These are phyloP conservation scores for Sitobion miscanthi DNA, from an alignment of 1,140 invertebrate genomes.

Conservation along the genomic window DNA sequence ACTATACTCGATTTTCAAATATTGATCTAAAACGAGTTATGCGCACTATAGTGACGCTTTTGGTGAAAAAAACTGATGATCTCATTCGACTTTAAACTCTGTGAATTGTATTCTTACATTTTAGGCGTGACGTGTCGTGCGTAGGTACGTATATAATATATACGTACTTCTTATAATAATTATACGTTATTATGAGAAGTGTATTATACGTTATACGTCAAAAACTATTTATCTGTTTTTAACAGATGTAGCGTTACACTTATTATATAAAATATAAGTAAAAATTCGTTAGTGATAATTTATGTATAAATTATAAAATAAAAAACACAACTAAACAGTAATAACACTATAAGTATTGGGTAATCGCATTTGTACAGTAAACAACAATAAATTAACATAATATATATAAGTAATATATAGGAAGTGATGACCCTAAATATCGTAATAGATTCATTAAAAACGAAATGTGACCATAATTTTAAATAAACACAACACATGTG, in stretches of 20 bases:
- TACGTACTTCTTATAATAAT: background rate
- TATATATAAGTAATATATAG: background rate
- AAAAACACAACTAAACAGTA: background rate
- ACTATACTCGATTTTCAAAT: background rate
- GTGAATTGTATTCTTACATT: too few relatives aligned
- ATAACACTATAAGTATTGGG: background rate
- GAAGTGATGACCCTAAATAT: slow-evolving; percentile 36
- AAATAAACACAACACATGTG: background rate
- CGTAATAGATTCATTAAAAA: slow-evolving; percentile 33
- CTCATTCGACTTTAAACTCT: too few relatives aligned
- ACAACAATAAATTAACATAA: background rate
- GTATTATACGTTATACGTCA: too few relatives aligned
- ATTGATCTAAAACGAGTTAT: background rate
- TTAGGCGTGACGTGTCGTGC: too few relatives aligned
- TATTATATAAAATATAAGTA: background rate
- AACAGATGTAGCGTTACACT: background rate
- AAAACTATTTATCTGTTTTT: background rate
- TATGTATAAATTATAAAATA: background rate
- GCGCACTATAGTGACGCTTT: too few relatives aligned
- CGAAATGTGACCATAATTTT: slow-evolving; percentile 29
- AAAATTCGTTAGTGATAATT: background rate
- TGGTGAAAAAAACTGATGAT: too few relatives aligned
- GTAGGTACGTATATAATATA: background rate
- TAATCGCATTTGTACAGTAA: background rate
- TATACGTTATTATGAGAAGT: background rate